Evolutionary conservation across 2,797 vertebrate genomes (phyloP).

Genomic region (Rhynchonycteris naso): DNA sequence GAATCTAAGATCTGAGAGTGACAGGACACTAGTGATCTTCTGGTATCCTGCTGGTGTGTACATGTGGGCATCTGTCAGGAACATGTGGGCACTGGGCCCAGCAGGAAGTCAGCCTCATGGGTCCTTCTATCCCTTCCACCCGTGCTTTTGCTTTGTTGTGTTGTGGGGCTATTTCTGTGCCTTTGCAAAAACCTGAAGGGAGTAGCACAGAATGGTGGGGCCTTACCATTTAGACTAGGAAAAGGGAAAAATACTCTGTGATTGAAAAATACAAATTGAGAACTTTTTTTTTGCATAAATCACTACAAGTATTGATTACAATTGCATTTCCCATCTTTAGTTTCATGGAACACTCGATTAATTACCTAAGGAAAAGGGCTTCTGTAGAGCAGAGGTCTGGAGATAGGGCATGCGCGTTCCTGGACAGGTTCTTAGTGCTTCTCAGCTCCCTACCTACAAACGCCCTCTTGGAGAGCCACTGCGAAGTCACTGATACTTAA

Average conservation of each 20-base stretch:
- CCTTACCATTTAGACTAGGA: not conserved
- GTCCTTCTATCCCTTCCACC: not conserved
- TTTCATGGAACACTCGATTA: not conserved
- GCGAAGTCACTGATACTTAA: not conserved
- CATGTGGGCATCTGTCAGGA: not conserved
- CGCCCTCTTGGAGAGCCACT: not conserved
- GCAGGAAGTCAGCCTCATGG: not conserved
- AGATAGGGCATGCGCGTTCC: accelerated
- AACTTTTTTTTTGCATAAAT: not conserved
- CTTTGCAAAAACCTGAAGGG: not conserved
- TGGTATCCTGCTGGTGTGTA: not conserved
- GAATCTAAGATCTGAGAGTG: not conserved
- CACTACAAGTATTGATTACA: too few relatives aligned
- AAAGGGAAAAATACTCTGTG: not conserved
- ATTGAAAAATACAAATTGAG: not conserved
- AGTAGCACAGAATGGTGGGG: not conserved
- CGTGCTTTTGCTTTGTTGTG: not conserved
- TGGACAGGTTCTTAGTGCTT: not conserved
- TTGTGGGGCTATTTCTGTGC: not conserved
- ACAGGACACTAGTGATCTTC: not conserved
- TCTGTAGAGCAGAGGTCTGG: not conserved
- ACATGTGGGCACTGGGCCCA: not conserved
- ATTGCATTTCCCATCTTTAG: not conserved
- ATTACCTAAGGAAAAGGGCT: not conserved
- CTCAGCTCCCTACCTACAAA: too few relatives aligned